Base-by-base conservation (phyloP, 1,140 invertebrate genomes). In the Dufourea novaeangliae region DNA sequence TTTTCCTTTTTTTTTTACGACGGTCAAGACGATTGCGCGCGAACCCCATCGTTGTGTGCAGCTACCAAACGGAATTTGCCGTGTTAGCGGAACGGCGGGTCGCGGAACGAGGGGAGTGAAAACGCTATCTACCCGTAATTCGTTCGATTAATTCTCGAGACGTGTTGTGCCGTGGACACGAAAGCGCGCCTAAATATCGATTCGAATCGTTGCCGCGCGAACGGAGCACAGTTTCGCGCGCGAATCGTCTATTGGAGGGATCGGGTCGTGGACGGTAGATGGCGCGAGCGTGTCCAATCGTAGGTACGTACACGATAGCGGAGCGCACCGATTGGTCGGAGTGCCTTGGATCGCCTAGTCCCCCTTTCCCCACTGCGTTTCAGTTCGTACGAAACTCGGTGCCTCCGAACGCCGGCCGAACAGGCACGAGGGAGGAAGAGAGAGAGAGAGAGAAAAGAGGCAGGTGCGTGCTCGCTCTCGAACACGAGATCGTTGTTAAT, bases 371-470 rank as follows among this genome's bases (percentile, higher is more conserved):
- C 34, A 37, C 34, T 37, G 3, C 46, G 0, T n/a, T 50, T n/a
- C 46, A n/a, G 46, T 8, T 50, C 46, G 46, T 50, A 17, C 46
- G 46, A 50, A 50, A 50, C 59, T 46, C 44, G 1, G 22, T 39
- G 5, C n/a, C 0, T 1, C 29, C 4, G 27, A 54, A 29, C 50
- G 39, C 11, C n/a, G 17, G 37, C 27, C 37, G 39, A 37, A 50
- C 37, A 7, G 0, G 14, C 39, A 29, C 22, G 56, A 63, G 27
- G 22, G 59, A 72, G 56, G 37, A 29, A 71, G 25, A 63, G 59
- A 71, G 62, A 57, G 12, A 70, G 14, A 63, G n/a, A n/a, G n/a
- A n/a, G n/a, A n/a, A n/a, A n/a, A 62, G 66, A 69, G 61, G 57
- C 52, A 27, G 39, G 32, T 68, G 52, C 22, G 52, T 66, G 41